phyloP scores from a whole-genome alignment of 2,888 invertebrate species.

The Halictus quadricinctus region DNA sequence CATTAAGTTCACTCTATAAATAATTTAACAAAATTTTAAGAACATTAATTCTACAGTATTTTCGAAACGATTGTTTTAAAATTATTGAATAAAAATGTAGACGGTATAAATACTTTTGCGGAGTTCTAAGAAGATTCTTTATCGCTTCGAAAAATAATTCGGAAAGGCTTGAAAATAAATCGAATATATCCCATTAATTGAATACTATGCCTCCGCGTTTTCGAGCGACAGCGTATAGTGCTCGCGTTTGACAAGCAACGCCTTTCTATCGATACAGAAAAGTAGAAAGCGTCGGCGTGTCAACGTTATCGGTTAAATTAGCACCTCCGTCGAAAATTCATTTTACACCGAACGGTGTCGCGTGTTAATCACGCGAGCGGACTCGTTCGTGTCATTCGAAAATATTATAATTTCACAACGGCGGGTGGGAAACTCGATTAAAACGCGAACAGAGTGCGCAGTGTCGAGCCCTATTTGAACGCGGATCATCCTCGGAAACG shows the following conservation, averaged over 20 bases:
- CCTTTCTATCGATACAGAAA: slow-evolving; percentile 9
- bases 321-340: slow-evolving; percentile 20
- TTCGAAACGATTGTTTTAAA: background rate
- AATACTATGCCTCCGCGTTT: background rate
- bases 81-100: too few relatives aligned
- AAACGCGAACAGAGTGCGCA: slow-evolving; percentile 6
- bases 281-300: slow-evolving; percentile 5
- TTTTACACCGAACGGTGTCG: slow-evolving; percentile 27
- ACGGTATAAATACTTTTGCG: too few relatives aligned
- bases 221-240: background rate
- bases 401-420: slow-evolving; percentile 32
- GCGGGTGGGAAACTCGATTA: slow-evolving; percentile 19
- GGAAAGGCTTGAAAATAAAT: background rate
- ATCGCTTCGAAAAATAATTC: background rate
- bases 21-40: too few relatives aligned
- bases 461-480: slow-evolving; percentile 4
- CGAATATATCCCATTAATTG: background rate
- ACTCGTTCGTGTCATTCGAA: background rate
- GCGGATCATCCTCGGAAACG: slow-evolving; percentile 18
- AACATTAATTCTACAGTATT: background rate
- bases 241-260: background rate
- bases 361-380: slow-evolving; percentile 27
- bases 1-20: too few relatives aligned
- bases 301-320: slow-evolving; percentile 31
- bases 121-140: background rate